Base-by-base conservation (phyloP, 2,888 invertebrate genomes). In the Mythimna loreyi region DNA sequence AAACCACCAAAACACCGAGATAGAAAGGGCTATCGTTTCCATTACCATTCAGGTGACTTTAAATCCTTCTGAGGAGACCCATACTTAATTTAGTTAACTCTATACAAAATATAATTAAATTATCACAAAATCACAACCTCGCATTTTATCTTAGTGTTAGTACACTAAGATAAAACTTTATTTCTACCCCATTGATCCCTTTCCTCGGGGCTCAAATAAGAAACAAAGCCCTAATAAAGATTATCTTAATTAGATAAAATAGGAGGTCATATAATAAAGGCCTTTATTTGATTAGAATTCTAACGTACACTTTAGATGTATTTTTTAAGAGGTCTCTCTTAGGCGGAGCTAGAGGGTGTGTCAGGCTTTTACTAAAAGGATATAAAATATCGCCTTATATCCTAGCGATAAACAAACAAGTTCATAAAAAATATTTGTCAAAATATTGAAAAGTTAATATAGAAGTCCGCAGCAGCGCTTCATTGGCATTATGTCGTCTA, bases 211-310 rank as follows among this genome's bases (percentile, higher is more conserved):
- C 63, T 61, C 66, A 79, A 75, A 76, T 69, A 73, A 52, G 63
- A 49, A 67, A 60, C 69, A 72, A 77, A 59, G 69, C 71, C 71
- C 67, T 56, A 70, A 82, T 84, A 81, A 78, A 82, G 83, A 82
- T 84, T 55, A 84, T 82, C 84, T 79, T 80, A 81, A 84, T 82
- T 74, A 78, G 72, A 84, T 75, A 64, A 71, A 64, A 55, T 30
- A 19, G 28, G 16, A 43, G 69, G n/a, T n/a, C 70, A 84, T 71
- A 67, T 63, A 72, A 75, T 71, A 71, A 64, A 67, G 84, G 65
- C 56, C 83, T 56, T 58, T 67, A 69, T 79, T 76, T 79, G 69
- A 80, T 84, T 81, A 81, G 69, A 70, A 72, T 60, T 66, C 47
- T 53, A 72, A 67, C 45, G 63, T 69, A 57, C 52, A 66, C 53